Conservation (phyloP, 2,113 vertebrate species). For the Semnopithecus entellus region DNA sequence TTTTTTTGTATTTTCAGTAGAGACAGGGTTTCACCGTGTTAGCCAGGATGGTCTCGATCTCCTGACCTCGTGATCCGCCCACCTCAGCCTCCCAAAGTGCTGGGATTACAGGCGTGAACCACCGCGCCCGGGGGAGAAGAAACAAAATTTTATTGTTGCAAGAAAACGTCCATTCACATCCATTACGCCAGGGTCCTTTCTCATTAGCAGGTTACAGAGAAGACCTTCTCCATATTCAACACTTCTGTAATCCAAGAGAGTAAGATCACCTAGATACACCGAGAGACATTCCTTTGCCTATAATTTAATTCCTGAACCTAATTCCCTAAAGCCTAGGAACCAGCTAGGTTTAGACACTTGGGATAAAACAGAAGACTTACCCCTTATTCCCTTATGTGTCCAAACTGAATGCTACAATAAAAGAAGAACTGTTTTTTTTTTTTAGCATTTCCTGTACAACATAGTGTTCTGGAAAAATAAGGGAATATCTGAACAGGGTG, state of each 20-base stretch:
- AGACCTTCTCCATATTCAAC: neutral
- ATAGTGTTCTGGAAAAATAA: neutral
- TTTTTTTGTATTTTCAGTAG: too few relatives aligned
- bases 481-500: neutral
- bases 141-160: neutral
- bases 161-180: neutral
- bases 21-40: too few relatives aligned
- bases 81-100: too few relatives aligned
- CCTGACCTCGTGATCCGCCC: too few relatives aligned
- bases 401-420: neutral
- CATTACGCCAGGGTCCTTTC: neutral
- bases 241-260: neutral
- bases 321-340: neutral
- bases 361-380: neutral
- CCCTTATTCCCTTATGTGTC: neutral
- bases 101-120: neutral
- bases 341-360: neutral
- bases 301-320: neutral
- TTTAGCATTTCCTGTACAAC: neutral
- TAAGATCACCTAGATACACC: neutral
- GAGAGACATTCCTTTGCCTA: neutral
- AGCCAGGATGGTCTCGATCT: too few relatives aligned
- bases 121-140: neutral
- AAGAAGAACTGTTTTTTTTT: neutral
- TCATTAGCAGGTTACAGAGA: neutral